A percentile compares a stretch with the other conserved stretches of the same genome.
These are phyloP conservation scores for Lytechinus pictus DNA, from an alignment of 35 echinoderm and acorn worm genomes.

Conservation along the genomic window DNA sequence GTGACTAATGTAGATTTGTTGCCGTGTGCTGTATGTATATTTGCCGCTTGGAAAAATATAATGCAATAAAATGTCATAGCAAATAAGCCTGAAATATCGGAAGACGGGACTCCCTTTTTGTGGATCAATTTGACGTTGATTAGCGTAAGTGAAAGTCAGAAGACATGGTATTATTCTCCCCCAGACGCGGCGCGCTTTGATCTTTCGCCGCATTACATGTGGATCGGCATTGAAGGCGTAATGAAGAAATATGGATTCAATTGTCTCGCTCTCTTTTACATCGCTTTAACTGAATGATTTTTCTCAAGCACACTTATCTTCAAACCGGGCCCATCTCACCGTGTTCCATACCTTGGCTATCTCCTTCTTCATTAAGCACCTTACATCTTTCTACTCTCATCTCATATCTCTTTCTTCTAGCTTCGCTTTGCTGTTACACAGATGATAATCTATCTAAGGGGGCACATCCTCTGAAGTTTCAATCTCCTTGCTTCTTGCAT, in stretches of 20 bases:
- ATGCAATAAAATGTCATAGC: conserved; percentile 12
- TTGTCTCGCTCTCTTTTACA: not conserved
- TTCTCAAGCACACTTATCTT: not conserved
- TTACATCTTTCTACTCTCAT: not conserved
- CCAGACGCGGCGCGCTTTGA: conserved; percentile 18
- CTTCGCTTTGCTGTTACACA: too few species aligned
- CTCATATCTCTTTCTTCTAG: not conserved
- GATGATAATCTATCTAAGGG: not conserved
- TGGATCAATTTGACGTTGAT: conserved; percentile 47
- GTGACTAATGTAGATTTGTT: conserved; percentile 42
- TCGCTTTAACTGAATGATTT: not conserved
- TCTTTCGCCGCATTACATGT: conserved; percentile 25
- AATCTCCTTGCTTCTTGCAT: not conserved
- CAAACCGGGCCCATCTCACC: not conserved
- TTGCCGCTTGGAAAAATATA: conserved; percentile 11
- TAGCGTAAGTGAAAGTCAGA: conserved; percentile 41
- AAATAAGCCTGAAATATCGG: conserved; percentile 30
- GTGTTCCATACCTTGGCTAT: not conserved
- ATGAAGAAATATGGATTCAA: conserved; percentile 40
- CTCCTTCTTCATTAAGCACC: not conserved
- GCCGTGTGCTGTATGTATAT: not conserved
- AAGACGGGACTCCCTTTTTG: not conserved
- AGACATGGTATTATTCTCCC: conserved; percentile 22
- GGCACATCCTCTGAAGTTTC: not conserved
- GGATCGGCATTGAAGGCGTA: conserved; percentile 11